These are phyloP conservation scores for Orestias chungarensis DNA, from an alignment of 2,797 vertebrate species.

Conservation along the genomic window DNA sequence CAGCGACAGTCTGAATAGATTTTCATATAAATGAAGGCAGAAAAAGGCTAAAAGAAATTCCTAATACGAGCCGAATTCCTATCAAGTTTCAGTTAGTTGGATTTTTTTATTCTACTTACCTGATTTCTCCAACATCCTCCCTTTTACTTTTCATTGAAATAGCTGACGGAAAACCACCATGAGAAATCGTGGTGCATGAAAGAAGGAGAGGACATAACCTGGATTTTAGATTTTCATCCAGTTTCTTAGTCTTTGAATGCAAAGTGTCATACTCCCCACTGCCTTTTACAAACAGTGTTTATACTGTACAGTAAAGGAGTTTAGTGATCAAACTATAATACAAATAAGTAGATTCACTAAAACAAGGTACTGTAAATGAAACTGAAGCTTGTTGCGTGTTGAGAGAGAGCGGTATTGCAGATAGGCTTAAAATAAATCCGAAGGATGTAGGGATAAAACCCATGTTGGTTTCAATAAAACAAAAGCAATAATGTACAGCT, in stretches of 20 bases:
- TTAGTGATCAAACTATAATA: slow-evolving; percentile 11
- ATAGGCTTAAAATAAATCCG: neutral
- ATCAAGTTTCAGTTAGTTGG: neutral
- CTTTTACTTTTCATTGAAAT: neutral
- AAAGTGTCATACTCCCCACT: slow-evolving; percentile 25
- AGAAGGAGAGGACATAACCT: slow-evolving; percentile 11
- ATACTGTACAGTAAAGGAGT: slow-evolving; percentile 1
- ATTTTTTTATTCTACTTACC: neutral
- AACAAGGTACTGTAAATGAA: neutral
- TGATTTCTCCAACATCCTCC: slow-evolving; percentile 5
- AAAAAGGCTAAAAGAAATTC: slow-evolving; percentile 39
- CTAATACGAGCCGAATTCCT: slow-evolving; percentile 24
- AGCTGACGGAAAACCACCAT: slow-evolving; percentile 31
- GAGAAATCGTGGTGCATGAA: slow-evolving; percentile 31
- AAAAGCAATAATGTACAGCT: slow-evolving; percentile 9
- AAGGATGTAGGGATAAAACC: neutral
- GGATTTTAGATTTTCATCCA: slow-evolving; percentile 15
- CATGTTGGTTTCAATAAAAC: slow-evolving; percentile 12
- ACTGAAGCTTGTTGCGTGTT: neutral
- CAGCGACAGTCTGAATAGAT: slow-evolving; percentile 29
- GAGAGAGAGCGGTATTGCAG: neutral
- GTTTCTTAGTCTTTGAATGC: neutral
- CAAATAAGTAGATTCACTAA: neutral
- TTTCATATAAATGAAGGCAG: slow-evolving; percentile 56
- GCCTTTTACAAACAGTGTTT: neutral